Evolutionary conservation across 1,140 invertebrate species (phyloP), one percentile per base, ranked within the genome.

Genomic region (Megalopta genalis): DNA sequence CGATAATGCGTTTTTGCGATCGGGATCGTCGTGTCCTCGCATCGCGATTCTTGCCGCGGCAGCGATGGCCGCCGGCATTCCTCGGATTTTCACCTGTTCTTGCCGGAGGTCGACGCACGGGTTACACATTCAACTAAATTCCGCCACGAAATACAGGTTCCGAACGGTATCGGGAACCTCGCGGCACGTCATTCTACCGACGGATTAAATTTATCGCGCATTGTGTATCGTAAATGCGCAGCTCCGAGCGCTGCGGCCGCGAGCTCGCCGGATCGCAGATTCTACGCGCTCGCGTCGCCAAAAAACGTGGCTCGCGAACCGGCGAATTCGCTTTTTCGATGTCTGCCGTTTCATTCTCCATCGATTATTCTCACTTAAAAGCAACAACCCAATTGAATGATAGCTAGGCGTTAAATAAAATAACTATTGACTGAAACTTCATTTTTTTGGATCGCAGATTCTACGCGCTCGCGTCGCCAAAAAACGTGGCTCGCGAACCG

Each of bases 1-100:
- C 68, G 64, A 78, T 75, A 76, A 59, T 69, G 60, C 63, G 82
- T 84, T 85, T 85, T 85, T 84, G 77, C 42, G 54, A 18, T 52
- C 7, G 8, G 27, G 21, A 32, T 12, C 21, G 21, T 16, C 25
- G 46, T 54, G 18, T 54, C 18, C 27, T 7, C 16, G n/a, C 62
- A 14, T 65, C n/a, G 46, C 46, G n/a, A 74, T 27, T n/a, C 67
- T 57, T 62, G 39, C 14, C 49, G 52, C 52, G 12, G n/a, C n/a
- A 6, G 54, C 42, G 0, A 25, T 42, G 23, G 27, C 60, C 49
- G 42, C 75, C n/a, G 64, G 42, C 66, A 70, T 77, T 23, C 60
- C 64, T n/a, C 59, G 25, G 9, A 64, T 71, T 77, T 71, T 60
- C 67, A 64, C 42, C 14, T 57, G 46, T 77, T 64, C 60, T 69